Evolutionary conservation across 2,113 vertebrate genomes (phyloP), one percentile per base, ranked within the genome.

Genomic region (Suncus etruscus): DNA sequence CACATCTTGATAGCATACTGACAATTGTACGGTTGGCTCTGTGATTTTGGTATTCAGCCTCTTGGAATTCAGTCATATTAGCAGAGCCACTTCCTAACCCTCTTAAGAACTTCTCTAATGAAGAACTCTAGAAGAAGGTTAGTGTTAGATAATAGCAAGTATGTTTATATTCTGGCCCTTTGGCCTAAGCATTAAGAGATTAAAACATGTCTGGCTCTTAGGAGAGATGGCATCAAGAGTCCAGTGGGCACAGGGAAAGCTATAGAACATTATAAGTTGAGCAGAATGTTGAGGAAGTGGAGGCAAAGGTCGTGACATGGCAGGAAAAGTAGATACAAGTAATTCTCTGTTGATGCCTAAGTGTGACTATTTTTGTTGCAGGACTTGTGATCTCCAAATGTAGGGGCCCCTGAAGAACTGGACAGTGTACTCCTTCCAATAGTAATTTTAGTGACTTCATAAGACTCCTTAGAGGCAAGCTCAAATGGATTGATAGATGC

Each of bases 161-260:
- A 79, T 94, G 93, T 91, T 97, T 93, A 94, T 90, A 95, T 95
- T 96, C 73, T 76, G 87, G 94, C 93, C 77, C 86, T 27, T 97
- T 91, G 63, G n/a, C 54, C 70, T 94, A 90, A 90, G 85, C 91
- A 91, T 94, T 95, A 97, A 95, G 85, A 94, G 76, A 94, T 80
- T 73, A 85, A 95, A 96, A 94, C 93, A 91, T 89, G 80, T 93
- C 91, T 83, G 39, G 93, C 93, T 95, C 69, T 93, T 29, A 94
- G 89, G 90, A 89, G 91, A 74, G 74, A 91, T 94, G 93, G 97
- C 94, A 95, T 95, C 92, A 92, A 70, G 65, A 39, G 39, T 47
- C 8, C 90, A 27, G 29, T 83, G n/a, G 45, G 51, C 4, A 27
- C 22, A 83, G 16, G 74, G 79, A 89, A n/a, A 50, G 51, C 6